A percentile compares a stretch with the other conserved stretches of the same genome.
These are phyloP conservation scores for Toxotes lorentzi DNA, from an alignment of 2,797 vertebrate genomes.

Conservation along the genomic window DNA sequence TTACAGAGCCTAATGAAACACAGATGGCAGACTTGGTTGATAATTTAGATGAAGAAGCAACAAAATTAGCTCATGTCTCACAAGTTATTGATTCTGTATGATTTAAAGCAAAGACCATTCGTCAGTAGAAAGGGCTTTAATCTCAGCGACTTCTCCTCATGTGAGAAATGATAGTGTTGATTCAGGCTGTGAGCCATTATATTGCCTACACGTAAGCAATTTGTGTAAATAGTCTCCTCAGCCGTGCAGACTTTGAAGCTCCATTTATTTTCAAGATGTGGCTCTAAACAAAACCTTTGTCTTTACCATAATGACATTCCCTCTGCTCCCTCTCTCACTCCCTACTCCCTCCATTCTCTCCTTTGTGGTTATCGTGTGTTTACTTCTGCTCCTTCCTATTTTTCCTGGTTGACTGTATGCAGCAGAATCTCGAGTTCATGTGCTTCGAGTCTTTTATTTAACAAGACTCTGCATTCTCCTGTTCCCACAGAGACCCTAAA, in stretches of 20 bases:
- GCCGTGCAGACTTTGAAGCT: background rate
- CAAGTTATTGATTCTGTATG: constrained; percentile 54
- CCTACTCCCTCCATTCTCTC: background rate
- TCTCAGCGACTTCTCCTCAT: constrained; percentile 38
- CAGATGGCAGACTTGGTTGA: constrained; percentile 57
- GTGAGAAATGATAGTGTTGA: constrained; percentile 39
- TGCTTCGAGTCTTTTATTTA: background rate
- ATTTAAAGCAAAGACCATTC: constrained; percentile 30
- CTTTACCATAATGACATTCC: constrained; percentile 23
- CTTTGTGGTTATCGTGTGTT: background rate
- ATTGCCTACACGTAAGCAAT: constrained; percentile 41
- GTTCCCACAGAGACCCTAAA: background rate
- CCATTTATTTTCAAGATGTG: constrained; percentile 41
- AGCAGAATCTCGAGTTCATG: background rate
- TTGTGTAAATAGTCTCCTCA: constrained; percentile 36
- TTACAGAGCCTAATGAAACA: constrained; percentile 50
- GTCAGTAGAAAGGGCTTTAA: constrained; percentile 50
- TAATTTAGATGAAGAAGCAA: constrained; percentile 54
- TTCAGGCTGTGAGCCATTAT: constrained; percentile 41
- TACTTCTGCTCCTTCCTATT: constrained; percentile 9
- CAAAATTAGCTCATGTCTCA: constrained; percentile 47
- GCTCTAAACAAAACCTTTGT: constrained; percentile 20
- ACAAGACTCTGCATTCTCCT: background rate
- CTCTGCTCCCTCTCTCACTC: background rate
- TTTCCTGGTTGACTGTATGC: background rate